Base-by-base conservation (phyloP, 2,888 invertebrate species). In the Campoletis raptor region DNA sequence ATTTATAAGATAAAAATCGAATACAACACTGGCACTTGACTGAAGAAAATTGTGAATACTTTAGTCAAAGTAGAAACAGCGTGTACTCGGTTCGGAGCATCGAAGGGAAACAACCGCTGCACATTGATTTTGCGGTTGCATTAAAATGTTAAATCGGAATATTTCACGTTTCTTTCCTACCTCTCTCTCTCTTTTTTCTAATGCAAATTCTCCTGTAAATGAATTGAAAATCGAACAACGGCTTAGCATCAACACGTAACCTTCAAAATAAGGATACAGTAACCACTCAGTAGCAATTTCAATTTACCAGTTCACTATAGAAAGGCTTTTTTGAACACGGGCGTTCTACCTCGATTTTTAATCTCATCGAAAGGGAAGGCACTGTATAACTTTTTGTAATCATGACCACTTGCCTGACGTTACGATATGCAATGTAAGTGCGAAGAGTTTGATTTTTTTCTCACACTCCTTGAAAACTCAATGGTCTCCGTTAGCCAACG, bases 311-410 rank as follows among this genome's bases (percentile, higher is more conserved):
- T 70, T 52, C 78, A 52, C 70, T 81, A 77, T 77, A 70, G 42
- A 64, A 57, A 10, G 52, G 37, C 36, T 18, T 37, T 64, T 76
- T 70, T 64, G n/a, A 73, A 69, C 21, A 15, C 24, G 9, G 67
- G 80, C 79, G 79, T 88, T 91, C 86, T 89, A 89, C 89, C 90
- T 89, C 89, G 90, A 91, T 92, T 93, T 90, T 92, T 93, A 93
- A 93, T 93, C 92, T 91, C 90, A 90, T 89, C 92, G 90, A 93
- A 92, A 92, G 92, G 90, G 89, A 90, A 89, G 88, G 89, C 89
- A 89, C 86, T 36, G 79, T 57, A 89, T 88, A 91, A 89, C 89
- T 84, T 88, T 74, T 54, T 10, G 74, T 81, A 67, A 81, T 79
- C 78, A 73, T 73, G 24, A 24, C 69, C 61, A 73, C 69, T 70